Base-by-base conservation (phyloP, 1,140 invertebrate species). In the Camponotus pennsylvanicus region DNA sequence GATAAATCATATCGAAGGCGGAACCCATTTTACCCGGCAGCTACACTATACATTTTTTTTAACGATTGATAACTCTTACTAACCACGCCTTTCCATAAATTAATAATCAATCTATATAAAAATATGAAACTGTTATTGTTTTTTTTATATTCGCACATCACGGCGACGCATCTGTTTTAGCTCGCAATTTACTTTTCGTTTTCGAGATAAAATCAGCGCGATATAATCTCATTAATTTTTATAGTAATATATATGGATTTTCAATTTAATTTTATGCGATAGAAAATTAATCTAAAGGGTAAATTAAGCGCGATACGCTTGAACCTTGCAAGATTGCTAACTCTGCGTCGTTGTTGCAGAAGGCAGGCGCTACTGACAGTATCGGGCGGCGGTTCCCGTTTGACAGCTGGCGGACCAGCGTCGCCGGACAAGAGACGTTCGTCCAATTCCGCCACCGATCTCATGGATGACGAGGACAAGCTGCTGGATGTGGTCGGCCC, bases 401-500 rank as follows among this genome's bases (percentile, higher is more conserved):
- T 95, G 21, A 91, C 93, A 15, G 92, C 94, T 37, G 91, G 94
- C 40, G 94, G 93, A 0, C 98, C 98, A 95, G 97, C 98, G 77
- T 96, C 98, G 93, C 96, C 98, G 94, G 97, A 97, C 37, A 96
- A 97, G 93, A 96, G 95, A 92, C 96, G 97, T 92, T 95, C 96
- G 93, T 95, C 95, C 90, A 95, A 94, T 88, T 96, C 94, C 82
- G 96, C 86, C 92, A 96, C 96, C 78, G 96, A 96, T 66, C 94
- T 97, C 34, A 79, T 94, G 94, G 97, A 97, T 90, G 97, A 97
- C 91, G 98, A 98, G 52, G 98, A 99, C 92, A 97, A 98, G 91
- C 96, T 98, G 40, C 95, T 99, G 88, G 98, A 98, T 93, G 98
- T 98, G 2, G 98, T 98, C 0, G 98, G 98, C 0, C 98, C 98